Base-by-base conservation (phyloP, 2,797 vertebrate species). In the Crocodylus rhombifer region DNA sequence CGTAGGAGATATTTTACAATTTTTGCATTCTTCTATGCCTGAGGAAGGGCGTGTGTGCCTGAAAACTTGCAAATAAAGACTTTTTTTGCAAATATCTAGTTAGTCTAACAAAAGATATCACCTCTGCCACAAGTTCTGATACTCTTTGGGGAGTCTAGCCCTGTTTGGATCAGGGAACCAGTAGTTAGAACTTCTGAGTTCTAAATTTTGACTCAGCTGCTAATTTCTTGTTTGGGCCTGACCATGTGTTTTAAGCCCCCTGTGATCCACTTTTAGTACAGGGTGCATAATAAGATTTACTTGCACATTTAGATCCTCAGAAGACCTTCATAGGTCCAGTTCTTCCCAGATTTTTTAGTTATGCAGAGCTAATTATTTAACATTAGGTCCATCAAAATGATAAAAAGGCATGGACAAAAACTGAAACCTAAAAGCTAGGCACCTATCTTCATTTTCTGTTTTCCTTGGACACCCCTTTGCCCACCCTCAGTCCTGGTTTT, bases 401-500 rank as follows among this genome's bases (percentile, higher is more conserved):
- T 11, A 82, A 51, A 78, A 1, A 1, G 8, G 33, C 23, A 12
- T 2, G 16, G 67, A 63, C 5, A 79, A 73, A 90, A 88, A 91
- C 0, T 4, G 65, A 79, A 77, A 55, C 5, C 0, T 0, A 55
- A 84, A 20, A 76, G 78, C 23, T 33, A 69, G 0, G 10, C 5
- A 26, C 7, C 61, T 55, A 78, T 58, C 26, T 60, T 20, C 58
- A 4, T 0, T 5, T 2, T 13, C 0, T 3, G 4, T 6, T 73
- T 21, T 60, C 80, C 64, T 42, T 64, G 14, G 28, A 80, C n/a
- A 84, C 76, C 8, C 3, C 36, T 84, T 20, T 12, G 3, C 21
- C 1, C 7, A 33, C 2, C 1, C 3, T 61, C 5, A 58, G 42
- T 20, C 58, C 20, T 16, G 2, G 5, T 1, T 1, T 5, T n/a